Base-by-base conservation (phyloP, 2,113 vertebrate genomes). In the Pseudorectes ferrugineus region DNA sequence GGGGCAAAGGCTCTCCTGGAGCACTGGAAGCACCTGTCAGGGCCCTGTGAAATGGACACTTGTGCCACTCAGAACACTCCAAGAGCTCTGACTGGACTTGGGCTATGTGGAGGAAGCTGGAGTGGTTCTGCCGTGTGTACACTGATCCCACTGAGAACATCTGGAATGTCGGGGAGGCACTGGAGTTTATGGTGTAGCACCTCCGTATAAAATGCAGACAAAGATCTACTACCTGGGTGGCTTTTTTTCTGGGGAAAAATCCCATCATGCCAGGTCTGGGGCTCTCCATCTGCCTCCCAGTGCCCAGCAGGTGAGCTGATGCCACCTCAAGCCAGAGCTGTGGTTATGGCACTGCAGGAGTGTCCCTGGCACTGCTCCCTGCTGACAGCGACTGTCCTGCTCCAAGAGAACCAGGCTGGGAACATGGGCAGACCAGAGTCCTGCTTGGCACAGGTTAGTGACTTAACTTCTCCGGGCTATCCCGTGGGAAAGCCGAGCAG, bases 161-260 rank as follows among this genome's bases (percentile, higher is more conserved):
- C 0, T 16, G 15, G 26, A 23, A 49, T 0, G 3, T 6, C 22
- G 45, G 75, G 66, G 70, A 62, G 52, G 61, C 36, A 54, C 80
- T 75, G 81, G 67, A 82, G 14, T 85, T 91, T 22, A 66, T 73
- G 38, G 9, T 51, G 33, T 91, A 95, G 87, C 66, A 85, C 88
- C 71, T 95, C 89, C 29, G 5, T 84, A 96, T 95, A 95, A 96
- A 96, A 96, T 7, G 72, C 79, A 88, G 58, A 89, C 42, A 88
- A 77, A 49, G 16, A 73, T 75, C n/a, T 63, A 11, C 33, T 45
- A 12, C 6, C 4, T 4, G 33, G 14, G 18, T 88, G 83, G 43
- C n/a, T 88, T 94, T 81, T 75, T 67, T 70, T 63, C 12, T 35
- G 67, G 71, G 57, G 33, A 12, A 65, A 12, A 25, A 8, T 42